These are phyloP conservation scores for Agrotis exclamationis DNA, from an alignment of 2,888 invertebrate species.

Conservation along the genomic window DNA sequence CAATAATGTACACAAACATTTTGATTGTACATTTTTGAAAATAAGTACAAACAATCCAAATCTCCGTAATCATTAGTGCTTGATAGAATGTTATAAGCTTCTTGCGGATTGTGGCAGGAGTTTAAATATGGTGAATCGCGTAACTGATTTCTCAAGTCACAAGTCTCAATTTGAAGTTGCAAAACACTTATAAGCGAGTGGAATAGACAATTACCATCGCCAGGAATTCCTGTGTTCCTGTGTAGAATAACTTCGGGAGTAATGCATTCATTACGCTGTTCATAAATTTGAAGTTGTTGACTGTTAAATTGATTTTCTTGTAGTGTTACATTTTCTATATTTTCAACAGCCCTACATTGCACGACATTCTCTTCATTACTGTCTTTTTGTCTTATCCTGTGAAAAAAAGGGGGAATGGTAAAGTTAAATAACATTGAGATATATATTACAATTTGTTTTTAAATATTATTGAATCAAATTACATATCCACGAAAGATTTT, in stretches of 20 bases:
- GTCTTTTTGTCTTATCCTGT: conserved; percentile 8
- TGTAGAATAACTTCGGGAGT: conserved; percentile 7
- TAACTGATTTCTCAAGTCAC: conserved; percentile 11
- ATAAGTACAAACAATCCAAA: conserved; percentile 63
- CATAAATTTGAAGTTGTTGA: conserved; percentile 6
- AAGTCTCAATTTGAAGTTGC: conserved; percentile 11
- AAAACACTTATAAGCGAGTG: conserved; percentile 3
- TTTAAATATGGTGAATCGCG: conserved; percentile 5
- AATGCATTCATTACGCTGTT: conserved; percentile 10
- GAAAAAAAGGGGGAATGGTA: conserved; percentile 8
- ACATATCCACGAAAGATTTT: conserved; percentile 30
- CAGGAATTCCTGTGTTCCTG: conserved; percentile 5
- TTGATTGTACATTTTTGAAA: conserved; percentile 73
- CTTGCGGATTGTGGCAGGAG: conserved; percentile 2
- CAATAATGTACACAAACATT: conserved; percentile 73
- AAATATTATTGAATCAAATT: conserved; percentile 10
- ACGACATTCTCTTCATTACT: neutral
- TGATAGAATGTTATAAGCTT: conserved; percentile 13
- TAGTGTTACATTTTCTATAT: conserved; percentile 9
- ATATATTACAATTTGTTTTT: conserved; percentile 13
- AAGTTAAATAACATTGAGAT: conserved; percentile 6
- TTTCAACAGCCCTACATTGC: conserved; percentile 3
- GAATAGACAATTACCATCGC: conserved; percentile 11
- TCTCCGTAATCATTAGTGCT: conserved; percentile 5
- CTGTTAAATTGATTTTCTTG: conserved; percentile 7